phyloP scores from a whole-genome alignment of 35 echinoderm and acorn worm genomes.

The Strongylocentrotus purpuratus region DNA sequence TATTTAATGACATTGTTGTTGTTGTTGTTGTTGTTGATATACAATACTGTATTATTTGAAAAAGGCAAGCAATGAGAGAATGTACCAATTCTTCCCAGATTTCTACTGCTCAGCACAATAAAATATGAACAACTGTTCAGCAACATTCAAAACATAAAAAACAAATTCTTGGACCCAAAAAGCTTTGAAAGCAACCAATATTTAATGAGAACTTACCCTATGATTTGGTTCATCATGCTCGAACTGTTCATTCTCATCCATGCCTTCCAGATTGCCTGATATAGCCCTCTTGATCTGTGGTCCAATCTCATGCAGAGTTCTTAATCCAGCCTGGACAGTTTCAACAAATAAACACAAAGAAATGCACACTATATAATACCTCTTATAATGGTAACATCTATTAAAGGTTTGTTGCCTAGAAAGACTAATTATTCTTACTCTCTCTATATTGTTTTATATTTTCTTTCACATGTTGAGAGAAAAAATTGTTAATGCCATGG shows the following conservation, averaged over 20 bases:
- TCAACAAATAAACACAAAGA: neutral
- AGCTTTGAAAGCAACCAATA: neutral
- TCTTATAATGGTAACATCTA: too few species aligned
- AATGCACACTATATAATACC: too few species aligned
- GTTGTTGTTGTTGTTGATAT: too few species aligned
- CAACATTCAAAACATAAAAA: neutral
- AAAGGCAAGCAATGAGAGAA: neutral
- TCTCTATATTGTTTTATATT: too few species aligned
- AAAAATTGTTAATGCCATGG: too few species aligned
- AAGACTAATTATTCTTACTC: too few species aligned
- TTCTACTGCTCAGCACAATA: too few species aligned
- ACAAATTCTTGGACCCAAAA: too few species aligned
- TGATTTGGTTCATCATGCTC: constrained; percentile 85
- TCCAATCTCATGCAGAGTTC: constrained; percentile 96
- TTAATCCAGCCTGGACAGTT: constrained; percentile 88
- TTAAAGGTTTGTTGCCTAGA: too few species aligned
- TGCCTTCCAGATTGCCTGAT: constrained; percentile 94
- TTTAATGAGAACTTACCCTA: constrained; percentile 67
- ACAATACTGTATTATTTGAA: neutral
- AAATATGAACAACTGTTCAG: neutral
- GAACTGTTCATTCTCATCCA: constrained; percentile 83
- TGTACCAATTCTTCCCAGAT: too few species aligned
- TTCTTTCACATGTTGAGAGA: too few species aligned
- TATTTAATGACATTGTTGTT: too few species aligned
- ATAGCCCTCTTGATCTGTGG: constrained; percentile 99